Conservation (phyloP, 2,888 invertebrate genomes). For the Colostygia pectinataria region DNA sequence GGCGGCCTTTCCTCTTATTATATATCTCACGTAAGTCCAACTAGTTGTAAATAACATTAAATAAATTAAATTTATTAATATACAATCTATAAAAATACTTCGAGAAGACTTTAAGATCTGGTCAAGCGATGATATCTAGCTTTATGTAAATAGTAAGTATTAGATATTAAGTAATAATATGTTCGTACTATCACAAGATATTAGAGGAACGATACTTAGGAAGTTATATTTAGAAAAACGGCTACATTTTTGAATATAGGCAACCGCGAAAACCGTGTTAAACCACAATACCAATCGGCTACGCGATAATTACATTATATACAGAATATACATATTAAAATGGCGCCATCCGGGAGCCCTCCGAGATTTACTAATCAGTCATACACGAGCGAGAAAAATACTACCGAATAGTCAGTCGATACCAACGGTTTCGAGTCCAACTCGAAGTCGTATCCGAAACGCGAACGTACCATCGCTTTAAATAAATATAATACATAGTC, state of each 20-base stretch:
- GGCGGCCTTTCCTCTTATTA: slow-evolving; percentile 50
- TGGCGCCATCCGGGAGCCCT: slow-evolving; percentile 1
- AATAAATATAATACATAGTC: slow-evolving; percentile 1
- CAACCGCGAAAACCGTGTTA: slow-evolving; percentile 1
- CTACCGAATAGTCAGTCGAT: slow-evolving; percentile 23
- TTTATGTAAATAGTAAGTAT: slow-evolving; percentile 11
- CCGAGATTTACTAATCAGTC: slow-evolving; percentile 28
- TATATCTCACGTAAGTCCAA: slow-evolving; percentile 58
- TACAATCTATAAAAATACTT: slow-evolving; percentile 38
- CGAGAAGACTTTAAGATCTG: slow-evolving; percentile 23
- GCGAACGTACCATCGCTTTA: background rate
- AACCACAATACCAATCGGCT: slow-evolving; percentile 4
- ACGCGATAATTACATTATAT: background rate
- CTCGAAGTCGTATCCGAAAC: slow-evolving; percentile 7
- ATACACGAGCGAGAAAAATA: slow-evolving; percentile 7
- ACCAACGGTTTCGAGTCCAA: slow-evolving; percentile 4
- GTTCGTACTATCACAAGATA: slow-evolving; percentile 20
- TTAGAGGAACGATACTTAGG: slow-evolving; percentile 31
- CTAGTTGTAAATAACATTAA: slow-evolving; percentile 44
- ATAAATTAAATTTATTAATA: slow-evolving; percentile 24
- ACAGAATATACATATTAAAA: background rate
- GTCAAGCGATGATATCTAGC: slow-evolving; percentile 29
- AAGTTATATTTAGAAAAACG: slow-evolving; percentile 10
- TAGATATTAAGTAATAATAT: slow-evolving; percentile 9
- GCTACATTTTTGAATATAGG: background rate